Conservation (phyloP, 1,140 invertebrate species). For the Nautilus pompilius region DNA sequence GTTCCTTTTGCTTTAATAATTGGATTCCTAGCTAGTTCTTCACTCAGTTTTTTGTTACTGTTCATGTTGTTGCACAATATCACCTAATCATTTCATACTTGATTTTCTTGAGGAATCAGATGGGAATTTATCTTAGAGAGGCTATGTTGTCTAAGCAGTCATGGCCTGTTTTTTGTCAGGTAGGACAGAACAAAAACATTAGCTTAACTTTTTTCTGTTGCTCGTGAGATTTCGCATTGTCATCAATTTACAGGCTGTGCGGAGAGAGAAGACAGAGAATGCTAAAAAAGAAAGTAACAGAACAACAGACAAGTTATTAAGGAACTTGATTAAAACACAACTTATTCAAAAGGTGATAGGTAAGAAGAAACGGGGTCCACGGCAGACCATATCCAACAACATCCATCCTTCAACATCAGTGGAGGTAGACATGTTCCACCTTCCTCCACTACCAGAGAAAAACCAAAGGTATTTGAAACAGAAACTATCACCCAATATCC, state of each 20-base stretch:
- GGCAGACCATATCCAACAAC: neutral
- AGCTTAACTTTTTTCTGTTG: neutral
- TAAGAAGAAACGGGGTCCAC: constrained; percentile 15
- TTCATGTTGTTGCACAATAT: too few species aligned
- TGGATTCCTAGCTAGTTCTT: too few species aligned
- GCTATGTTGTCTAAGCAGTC: too few species aligned
- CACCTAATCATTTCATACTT: too few species aligned
- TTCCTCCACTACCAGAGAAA: constrained; percentile 40
- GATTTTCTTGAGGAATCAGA: too few species aligned
- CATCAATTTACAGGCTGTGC: constrained; percentile 64
- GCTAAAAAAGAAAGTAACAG: constrained; percentile 69
- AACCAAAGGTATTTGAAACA: constrained; percentile 37
- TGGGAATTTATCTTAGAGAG: too few species aligned
- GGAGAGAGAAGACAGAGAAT: constrained; percentile 73
- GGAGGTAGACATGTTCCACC: constrained; percentile 39
- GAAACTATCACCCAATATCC: too few species aligned
- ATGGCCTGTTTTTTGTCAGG: too few species aligned
- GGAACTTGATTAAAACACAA: constrained; percentile 61
- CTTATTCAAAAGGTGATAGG: constrained; percentile 34
- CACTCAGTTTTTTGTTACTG: too few species aligned
- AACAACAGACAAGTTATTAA: constrained; percentile 71
- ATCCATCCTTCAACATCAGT: constrained; percentile 5
- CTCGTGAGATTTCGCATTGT: neutral
- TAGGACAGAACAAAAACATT: neutral
- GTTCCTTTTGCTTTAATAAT: too few species aligned